Conservation (phyloP, 2,888 invertebrate genomes). For the Erpobdella octoculata region DNA sequence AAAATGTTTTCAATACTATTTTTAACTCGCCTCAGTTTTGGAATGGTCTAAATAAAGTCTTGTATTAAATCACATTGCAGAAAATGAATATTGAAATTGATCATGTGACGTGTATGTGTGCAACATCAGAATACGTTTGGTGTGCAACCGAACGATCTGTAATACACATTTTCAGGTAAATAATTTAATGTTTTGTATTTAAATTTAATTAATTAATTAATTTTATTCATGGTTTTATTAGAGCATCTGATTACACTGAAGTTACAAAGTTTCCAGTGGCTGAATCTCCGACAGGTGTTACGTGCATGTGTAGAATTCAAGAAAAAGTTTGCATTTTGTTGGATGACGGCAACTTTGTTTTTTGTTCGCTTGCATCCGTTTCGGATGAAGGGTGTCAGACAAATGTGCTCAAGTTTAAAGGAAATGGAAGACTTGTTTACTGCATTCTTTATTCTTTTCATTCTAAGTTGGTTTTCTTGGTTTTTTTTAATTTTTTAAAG, state of each 20-base stretch:
- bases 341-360: constrained; percentile 34
- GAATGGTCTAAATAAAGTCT: too few relatives aligned
- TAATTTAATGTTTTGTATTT: background rate
- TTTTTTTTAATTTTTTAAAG: too few relatives aligned
- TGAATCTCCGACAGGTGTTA: constrained; percentile 29
- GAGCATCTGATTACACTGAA: constrained; percentile 29
- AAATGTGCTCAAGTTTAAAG: constrained; percentile 32
- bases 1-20: too few relatives aligned
- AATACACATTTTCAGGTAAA: background rate
- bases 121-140: background rate
- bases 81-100: background rate
- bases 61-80: background rate
- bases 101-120: constrained; percentile 10
- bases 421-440: constrained; percentile 37
- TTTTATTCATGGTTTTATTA: constrained; percentile 11
- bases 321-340: constrained; percentile 35
- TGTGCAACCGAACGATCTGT: constrained; percentile 2
- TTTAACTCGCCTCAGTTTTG: too few relatives aligned
- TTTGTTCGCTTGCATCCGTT: constrained; percentile 29
- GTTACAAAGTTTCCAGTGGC: constrained; percentile 34
- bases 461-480: constrained; percentile 11
- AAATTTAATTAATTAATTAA: background rate
- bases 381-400: background rate
- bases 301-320: constrained; percentile 29
- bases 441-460: constrained; percentile 24